phyloP scores from a whole-genome alignment of 2,888 invertebrate species.

The Morpho helenor region DNA sequence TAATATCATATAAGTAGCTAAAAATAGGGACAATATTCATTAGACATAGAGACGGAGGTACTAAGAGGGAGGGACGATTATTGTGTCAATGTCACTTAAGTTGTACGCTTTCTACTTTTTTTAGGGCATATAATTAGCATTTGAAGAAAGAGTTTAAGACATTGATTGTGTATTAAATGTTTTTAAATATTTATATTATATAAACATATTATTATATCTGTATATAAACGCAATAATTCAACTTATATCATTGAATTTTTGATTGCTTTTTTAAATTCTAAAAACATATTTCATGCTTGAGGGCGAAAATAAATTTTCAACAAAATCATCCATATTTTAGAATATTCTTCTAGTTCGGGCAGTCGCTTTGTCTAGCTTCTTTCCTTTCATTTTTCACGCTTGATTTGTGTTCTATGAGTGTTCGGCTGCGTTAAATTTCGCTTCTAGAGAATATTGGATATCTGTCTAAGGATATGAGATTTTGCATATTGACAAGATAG shows the following conservation, averaged over 20 bases:
- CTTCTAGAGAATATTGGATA: constrained; percentile 62
- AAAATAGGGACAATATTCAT: no score
- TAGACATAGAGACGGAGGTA: no score
- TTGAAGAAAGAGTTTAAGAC: no score
- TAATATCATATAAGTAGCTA: no score
- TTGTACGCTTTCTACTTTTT: no score
- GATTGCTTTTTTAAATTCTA: background rate
- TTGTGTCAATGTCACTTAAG: no score
- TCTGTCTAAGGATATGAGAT: constrained; percentile 44
- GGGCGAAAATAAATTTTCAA: constrained; percentile 56
- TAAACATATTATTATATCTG: no score
- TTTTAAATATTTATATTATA: background rate
- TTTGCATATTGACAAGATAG: constrained; percentile 2
- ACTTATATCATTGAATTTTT: no score
- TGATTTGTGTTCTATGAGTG: constrained; percentile 68
- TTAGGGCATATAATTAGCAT: no score
- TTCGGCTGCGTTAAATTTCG: constrained; percentile 50
- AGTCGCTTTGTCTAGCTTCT: constrained; percentile 59
- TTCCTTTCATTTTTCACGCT: constrained; percentile 52
- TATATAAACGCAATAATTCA: no score
- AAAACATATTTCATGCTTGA: constrained; percentile 30
- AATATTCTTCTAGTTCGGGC: constrained; percentile 62
- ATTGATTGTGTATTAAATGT: no score
- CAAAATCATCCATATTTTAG: constrained; percentile 65
- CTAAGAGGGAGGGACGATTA: no score